A percentile compares a stretch with the other conserved stretches of the same genome.
Evolutionary conservation across 2,888 invertebrate genomes (phyloP).

Genomic region (Brenthis ino): DNA sequence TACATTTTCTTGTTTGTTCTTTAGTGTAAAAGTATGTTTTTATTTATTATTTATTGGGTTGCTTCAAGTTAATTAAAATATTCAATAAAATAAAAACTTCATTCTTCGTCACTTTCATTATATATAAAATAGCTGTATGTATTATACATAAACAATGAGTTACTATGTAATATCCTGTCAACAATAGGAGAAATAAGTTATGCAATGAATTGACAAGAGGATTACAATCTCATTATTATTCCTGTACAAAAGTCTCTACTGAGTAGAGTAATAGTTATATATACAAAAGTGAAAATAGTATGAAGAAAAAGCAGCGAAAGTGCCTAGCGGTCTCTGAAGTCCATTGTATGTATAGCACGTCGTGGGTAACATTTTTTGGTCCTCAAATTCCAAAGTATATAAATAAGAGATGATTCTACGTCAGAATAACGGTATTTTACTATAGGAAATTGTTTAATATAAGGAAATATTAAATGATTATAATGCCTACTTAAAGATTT

Average conservation of each 20-base stretch:
- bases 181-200: constrained; percentile 39
- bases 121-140: background rate
- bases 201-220: constrained; percentile 49
- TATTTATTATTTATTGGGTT: too few species aligned
- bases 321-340: constrained; percentile 60
- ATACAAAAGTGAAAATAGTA: constrained; percentile 76
- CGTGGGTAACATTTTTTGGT: constrained; percentile 52
- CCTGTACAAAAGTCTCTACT: constrained; percentile 29
- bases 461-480: background rate
- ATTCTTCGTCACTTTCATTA: background rate
- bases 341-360: constrained; percentile 73
- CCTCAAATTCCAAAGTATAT: constrained; percentile 51
- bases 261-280: constrained; percentile 46
- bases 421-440: constrained; percentile 40
- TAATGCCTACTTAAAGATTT: too few species aligned
- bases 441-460: background rate
- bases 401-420: constrained; percentile 5
- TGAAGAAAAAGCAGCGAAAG: constrained; percentile 77
- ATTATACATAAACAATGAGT: constrained; percentile 9
- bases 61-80: too few species aligned
- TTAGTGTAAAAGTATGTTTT: too few species aligned
- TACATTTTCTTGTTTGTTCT: background rate
- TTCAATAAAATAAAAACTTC: background rate
- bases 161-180: constrained; percentile 16
- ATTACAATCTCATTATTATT: constrained; percentile 48